Evolutionary conservation across 2,888 invertebrate genomes (phyloP).

Genomic region (Ganaspis brasiliensis): DNA sequence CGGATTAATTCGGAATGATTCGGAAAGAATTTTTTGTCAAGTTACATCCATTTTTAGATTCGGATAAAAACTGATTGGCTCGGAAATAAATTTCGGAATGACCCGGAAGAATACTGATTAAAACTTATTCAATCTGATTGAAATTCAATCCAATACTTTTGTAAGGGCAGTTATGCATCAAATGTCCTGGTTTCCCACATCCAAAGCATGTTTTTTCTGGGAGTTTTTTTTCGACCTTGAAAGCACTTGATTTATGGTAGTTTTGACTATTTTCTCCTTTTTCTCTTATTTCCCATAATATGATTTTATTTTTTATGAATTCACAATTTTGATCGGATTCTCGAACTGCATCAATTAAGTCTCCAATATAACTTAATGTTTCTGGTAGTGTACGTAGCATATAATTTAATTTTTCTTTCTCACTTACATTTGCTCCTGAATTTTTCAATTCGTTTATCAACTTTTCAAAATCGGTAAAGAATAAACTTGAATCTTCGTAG

Average conservation of each 20-base stretch:
- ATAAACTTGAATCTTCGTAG: too few relatives aligned
- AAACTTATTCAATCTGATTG: too few relatives aligned
- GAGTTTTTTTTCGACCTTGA: conserved; percentile 51
- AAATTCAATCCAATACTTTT: too few relatives aligned
- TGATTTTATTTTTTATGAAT: conserved; percentile 61
- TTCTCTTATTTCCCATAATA: conserved; percentile 52
- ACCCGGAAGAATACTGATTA: too few relatives aligned
- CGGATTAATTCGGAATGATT: too few relatives aligned
- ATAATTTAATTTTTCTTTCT: conserved; percentile 64
- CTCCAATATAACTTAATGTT: conserved; percentile 63
- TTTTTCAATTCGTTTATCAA: conserved; percentile 60
- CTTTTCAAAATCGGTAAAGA: conserved; percentile 36
- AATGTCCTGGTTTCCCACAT: conserved; percentile 60
- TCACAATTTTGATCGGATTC: conserved; percentile 59
- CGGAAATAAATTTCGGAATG: too few relatives aligned
- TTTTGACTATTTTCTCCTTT: conserved; percentile 50
- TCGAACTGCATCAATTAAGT: conserved; percentile 60
- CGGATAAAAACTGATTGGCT: too few relatives aligned
- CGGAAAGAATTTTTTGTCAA: too few relatives aligned
- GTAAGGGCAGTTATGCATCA: too few relatives aligned
- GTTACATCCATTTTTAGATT: too few relatives aligned
- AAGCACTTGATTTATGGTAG: conserved; percentile 45
- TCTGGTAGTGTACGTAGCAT: conserved; percentile 63
- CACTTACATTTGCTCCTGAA: conserved; percentile 59
- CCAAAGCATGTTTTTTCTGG: neutral